phyloP scores from a whole-genome alignment of 2,113 vertebrate species.

The Ophthalmotilapia sp. region DNA sequence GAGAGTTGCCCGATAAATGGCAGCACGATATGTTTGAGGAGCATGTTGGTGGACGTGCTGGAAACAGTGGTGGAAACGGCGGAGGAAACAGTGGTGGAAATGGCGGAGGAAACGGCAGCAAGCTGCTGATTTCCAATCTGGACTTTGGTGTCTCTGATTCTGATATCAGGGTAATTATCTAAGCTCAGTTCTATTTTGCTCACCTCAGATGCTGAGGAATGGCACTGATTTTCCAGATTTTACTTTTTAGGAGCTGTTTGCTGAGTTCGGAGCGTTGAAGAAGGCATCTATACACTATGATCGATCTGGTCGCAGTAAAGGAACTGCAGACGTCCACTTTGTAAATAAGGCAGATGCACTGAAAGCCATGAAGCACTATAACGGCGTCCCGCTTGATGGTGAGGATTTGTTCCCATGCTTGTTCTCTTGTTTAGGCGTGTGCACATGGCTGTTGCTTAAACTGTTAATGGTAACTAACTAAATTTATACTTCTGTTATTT shows the following conservation, averaged over 20 bases:
- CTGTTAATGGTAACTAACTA: not conserved
- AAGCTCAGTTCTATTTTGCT: fast-evolving
- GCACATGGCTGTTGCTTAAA: not conserved
- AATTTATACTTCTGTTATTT: not conserved
- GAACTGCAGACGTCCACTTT: conserved; percentile 91
- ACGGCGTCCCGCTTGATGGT: conserved; percentile 93
- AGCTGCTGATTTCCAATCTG: conserved; percentile 90
- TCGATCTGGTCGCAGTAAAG: conserved; percentile 91
- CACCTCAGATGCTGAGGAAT: fast-evolving
- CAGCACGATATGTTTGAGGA: conserved; percentile 94
- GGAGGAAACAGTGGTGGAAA: fast-evolving
- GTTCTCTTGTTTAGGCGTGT: not conserved
- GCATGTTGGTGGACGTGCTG: conserved; percentile 61
- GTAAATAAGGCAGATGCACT: conserved; percentile 86
- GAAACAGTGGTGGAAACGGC: not conserved
- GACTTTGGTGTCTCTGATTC: conserved; percentile 95
- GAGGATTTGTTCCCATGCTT: conserved; percentile 3
- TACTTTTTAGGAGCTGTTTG: conserved; percentile 83
- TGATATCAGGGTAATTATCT: conserved; percentile 83
- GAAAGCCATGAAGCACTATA: conserved; percentile 97
- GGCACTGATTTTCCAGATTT: not conserved
- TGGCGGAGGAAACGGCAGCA: conserved; percentile 56
- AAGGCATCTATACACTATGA: conserved; percentile 92
- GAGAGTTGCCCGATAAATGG: conserved; percentile 95
- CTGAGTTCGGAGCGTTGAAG: conserved; percentile 87